A percentile compares a stretch with the other conserved stretches of the same genome.
phyloP scores from a whole-genome alignment of 2,797 vertebrate species.

The Poecilia picta region DNA sequence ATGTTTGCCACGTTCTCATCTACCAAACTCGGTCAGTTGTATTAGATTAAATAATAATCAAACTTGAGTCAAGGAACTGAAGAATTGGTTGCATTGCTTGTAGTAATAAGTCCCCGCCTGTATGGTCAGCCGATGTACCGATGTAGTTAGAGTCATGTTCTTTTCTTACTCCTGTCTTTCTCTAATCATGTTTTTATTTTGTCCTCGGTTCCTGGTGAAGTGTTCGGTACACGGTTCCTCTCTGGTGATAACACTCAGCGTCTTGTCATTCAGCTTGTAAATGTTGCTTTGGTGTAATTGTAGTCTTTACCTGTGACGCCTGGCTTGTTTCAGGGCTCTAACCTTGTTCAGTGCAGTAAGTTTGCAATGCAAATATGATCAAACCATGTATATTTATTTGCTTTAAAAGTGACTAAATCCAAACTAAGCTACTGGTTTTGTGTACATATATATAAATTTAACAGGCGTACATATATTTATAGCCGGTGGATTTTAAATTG shows the following conservation, averaged over 20 bases:
- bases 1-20: constrained; percentile 24
- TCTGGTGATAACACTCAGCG: constrained; percentile 46
- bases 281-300: constrained; percentile 61
- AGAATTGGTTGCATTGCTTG: constrained; percentile 12
- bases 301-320: constrained; percentile 52
- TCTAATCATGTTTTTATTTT: constrained; percentile 66
- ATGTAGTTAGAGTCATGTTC: constrained; percentile 28
- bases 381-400: constrained; percentile 65
- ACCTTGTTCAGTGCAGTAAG: constrained; percentile 52
- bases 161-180: constrained; percentile 17
- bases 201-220: constrained; percentile 51
- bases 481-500: constrained; percentile 40
- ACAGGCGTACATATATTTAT: constrained; percentile 48
- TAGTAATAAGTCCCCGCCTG: constrained; percentile 21
- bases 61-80: constrained; percentile 32
- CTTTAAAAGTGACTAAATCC: constrained; percentile 51
- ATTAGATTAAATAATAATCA: constrained; percentile 29
- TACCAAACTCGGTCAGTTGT: constrained; percentile 21
- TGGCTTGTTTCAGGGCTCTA: constrained; percentile 46
- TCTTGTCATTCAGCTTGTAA: constrained; percentile 43
- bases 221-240: constrained; percentile 52
- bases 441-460: constrained; percentile 57
- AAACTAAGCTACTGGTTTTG: constrained; percentile 69
- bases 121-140: constrained; percentile 26
- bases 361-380: constrained; percentile 54